Evolutionary conservation across 2,888 invertebrate genomes (phyloP), one percentile per base, ranked within the genome.

Genomic region (Hemaris fuciformis): DNA sequence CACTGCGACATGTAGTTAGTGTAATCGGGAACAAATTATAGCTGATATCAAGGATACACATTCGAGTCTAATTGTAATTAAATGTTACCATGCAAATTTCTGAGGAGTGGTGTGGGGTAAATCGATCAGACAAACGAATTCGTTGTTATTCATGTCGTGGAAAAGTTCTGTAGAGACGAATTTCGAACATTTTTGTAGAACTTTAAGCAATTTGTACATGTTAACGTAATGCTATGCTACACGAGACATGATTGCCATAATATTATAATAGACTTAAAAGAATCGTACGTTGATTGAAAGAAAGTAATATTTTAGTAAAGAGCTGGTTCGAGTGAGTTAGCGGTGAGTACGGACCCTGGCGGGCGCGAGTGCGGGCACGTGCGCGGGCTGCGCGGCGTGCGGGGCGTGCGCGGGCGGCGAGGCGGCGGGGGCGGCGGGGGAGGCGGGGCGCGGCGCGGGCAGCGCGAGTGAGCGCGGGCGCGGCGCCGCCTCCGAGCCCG

Each of bases 381-480:
- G 64, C 48, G 63, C 15, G 67, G 42, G 13, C 62, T 48, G 15
- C 42, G 57, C 34, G 64, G 65, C 18, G 34, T 42, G 23, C 38
- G 45, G 23, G 13, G 61, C 46, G 53, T 64, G 61, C 58, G 64
- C 60, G 64, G 68, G 62, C 43, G 58, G 62, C 53, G 63, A 60
- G 64, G 66, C 15, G 42, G 66, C 57, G 59, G 48, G 42, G n/a
- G n/a, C 15, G 63, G 46, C 57, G 59, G 48, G 42, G 42, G 58
- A 45, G 61, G 64, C 62, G 64, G 57, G 61, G 41, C 70, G 69
- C 57, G 73, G 68, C 45, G 76, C 63, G 64, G 73, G 72, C 64
- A 89, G 85, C 64, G 85, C 81, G 61, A 89, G 85, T 64, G 88
- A 84, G 78, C 88, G 83, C 69, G 91, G 91, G 1, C 90, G 83